Percentiles rank a stretch among this genome's conserved stretches.
Conservation (phyloP, 2,113 vertebrate species). For the Calyptommatus sinebrachiatus region DNA sequence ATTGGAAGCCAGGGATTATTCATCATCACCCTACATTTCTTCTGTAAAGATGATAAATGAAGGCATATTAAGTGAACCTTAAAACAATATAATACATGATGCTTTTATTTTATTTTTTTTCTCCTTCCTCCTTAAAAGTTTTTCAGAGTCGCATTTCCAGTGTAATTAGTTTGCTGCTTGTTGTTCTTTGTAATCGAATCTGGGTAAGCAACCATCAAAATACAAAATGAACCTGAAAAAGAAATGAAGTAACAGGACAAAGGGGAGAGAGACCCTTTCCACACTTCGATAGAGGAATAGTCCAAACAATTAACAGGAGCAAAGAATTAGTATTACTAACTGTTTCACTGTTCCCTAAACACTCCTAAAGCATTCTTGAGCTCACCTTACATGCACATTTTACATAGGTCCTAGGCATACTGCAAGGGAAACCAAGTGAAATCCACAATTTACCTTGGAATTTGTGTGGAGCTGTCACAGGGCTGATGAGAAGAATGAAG, state of each 20-base stretch:
- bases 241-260: neutral
- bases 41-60: slow-evolving; percentile 72
- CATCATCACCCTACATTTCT: slow-evolving; percentile 60
- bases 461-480: neutral
- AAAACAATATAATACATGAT: slow-evolving; percentile 70
- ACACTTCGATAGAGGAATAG: too few species aligned
- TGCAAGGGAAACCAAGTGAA: neutral
- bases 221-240: slow-evolving; percentile 57
- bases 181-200: slow-evolving; percentile 59
- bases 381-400: too few species aligned
- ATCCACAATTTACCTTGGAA: neutral
- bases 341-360: too few species aligned
- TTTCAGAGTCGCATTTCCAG: slow-evolving; percentile 58
- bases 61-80: slow-evolving; percentile 69
- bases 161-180: slow-evolving; percentile 69
- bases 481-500: too few species aligned
- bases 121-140: slow-evolving; percentile 35
- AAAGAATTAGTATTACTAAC: too few species aligned
- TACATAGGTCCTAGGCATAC: too few species aligned
- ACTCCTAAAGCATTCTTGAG: too few species aligned
- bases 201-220: slow-evolving; percentile 64
- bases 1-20: slow-evolving; percentile 65
- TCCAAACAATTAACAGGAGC: too few species aligned
- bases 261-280: too few species aligned
- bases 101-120: neutral